Conservation (phyloP, 2,113 vertebrate genomes). For the Chaetorhynchus papuensis region DNA sequence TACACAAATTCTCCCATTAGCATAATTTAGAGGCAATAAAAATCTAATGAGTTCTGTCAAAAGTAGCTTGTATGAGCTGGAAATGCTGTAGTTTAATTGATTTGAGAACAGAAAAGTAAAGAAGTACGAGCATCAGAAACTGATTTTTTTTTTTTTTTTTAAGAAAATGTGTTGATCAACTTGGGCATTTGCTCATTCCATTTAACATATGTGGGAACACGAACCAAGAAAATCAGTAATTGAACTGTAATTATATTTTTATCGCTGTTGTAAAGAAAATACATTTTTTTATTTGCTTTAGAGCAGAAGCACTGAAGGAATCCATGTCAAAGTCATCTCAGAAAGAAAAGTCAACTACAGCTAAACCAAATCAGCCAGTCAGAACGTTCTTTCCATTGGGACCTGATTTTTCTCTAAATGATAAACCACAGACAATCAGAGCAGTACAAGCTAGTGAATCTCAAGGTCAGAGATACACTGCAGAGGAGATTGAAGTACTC, state of each 20-base stretch:
- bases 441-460: constrained; percentile 85
- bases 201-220: neutral
- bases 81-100: neutral
- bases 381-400: constrained; percentile 88
- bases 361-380: constrained; percentile 72
- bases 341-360: constrained; percentile 73
- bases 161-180: neutral
- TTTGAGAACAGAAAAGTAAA: neutral
- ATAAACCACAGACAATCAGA: constrained; percentile 81
- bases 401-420: constrained; percentile 84
- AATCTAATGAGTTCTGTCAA: neutral
- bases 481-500: constrained; percentile 95
- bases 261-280: neutral
- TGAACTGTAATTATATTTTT: neutral
- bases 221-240: neutral
- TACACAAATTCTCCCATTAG: neutral
- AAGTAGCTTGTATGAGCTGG: neutral
- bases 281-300: constrained; percentile 57
- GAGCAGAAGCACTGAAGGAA: constrained; percentile 92
- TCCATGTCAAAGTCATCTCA: constrained; percentile 77
- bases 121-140: neutral
- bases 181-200: neutral
- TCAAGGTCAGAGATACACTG: constrained; percentile 88
- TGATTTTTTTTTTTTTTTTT: neutral
- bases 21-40: neutral